Percentiles rank a stretch among this genome's conserved stretches.
Evolutionary conservation across 2,113 vertebrate genomes (phyloP).

Genomic region (Cochlearius cochlearius): DNA sequence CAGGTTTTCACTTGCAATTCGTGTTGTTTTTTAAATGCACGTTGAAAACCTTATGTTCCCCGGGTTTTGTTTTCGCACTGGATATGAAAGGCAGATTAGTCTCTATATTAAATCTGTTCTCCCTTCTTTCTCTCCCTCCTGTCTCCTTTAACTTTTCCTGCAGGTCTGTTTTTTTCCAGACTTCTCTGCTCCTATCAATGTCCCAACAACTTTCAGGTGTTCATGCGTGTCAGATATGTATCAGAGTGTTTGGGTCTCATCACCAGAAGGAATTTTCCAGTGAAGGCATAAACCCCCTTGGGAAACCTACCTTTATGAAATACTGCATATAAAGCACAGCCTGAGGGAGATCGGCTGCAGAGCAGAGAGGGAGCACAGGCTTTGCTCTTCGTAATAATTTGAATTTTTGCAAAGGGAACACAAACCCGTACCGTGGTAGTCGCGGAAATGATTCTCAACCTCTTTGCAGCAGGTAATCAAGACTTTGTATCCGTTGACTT

Average conservation of each 20-base stretch:
- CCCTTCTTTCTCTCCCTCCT: background rate
- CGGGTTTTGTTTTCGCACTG: too few species aligned
- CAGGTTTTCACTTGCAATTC: background rate
- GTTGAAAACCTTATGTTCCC: background rate
- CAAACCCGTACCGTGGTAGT: accelerated
- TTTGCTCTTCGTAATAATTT: background rate
- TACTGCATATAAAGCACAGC: background rate
- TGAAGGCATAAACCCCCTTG: background rate
- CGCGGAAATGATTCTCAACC: background rate
- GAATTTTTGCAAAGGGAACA: background rate
- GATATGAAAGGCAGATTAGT: background rate
- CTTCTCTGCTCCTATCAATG: background rate
- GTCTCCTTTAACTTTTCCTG: background rate
- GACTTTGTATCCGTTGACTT: background rate
- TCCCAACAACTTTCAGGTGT: background rate
- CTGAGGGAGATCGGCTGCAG: background rate
- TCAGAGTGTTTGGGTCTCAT: background rate
- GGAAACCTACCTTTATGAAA: background rate
- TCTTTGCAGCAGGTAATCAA: background rate
- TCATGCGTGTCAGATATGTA: accelerated
- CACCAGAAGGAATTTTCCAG: background rate
- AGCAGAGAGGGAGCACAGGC: background rate
- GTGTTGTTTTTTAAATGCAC: background rate
- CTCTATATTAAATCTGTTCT: background rate
- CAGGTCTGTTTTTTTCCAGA: background rate